phyloP scores from a whole-genome alignment of 2,797 vertebrate species.

The Babyrousa celebensis region DNA sequence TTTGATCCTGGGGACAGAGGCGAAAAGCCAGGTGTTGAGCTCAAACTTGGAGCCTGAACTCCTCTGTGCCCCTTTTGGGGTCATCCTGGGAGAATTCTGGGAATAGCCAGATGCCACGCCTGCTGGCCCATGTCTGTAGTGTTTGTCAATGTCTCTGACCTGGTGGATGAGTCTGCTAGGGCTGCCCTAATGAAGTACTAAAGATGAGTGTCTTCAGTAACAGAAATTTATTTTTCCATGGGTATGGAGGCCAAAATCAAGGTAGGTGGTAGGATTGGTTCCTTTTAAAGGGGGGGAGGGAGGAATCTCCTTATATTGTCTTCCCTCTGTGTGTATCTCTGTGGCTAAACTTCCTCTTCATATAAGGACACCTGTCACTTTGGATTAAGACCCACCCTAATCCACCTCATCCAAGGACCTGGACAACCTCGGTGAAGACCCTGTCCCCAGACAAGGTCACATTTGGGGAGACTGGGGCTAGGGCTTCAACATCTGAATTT shows the following conservation, averaged over 20 bases:
- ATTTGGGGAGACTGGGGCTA: not conserved
- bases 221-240: not conserved
- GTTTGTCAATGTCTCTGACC: not conserved
- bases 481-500: not conserved
- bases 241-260: not conserved
- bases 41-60: not conserved
- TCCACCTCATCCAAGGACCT: not conserved
- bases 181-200: too few relatives aligned
- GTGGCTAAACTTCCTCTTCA: not conserved
- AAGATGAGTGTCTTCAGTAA: not conserved
- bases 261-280: not conserved
- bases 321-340: not conserved
- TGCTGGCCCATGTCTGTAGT: fast-evolving
- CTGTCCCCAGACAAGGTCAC: not conserved
- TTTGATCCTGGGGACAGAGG: not conserved
- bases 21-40: not conserved
- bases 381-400: not conserved
- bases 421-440: not conserved
- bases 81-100: not conserved
- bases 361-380: fast-evolving
- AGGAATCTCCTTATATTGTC: fast-evolving
- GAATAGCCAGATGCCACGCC: fast-evolving
- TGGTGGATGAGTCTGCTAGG: fast-evolving
- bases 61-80: not conserved
- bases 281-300: not conserved